Evolutionary conservation across 2,797 vertebrate genomes (phyloP), one percentile per base, ranked within the genome.

Genomic region (Argya squamiceps): DNA sequence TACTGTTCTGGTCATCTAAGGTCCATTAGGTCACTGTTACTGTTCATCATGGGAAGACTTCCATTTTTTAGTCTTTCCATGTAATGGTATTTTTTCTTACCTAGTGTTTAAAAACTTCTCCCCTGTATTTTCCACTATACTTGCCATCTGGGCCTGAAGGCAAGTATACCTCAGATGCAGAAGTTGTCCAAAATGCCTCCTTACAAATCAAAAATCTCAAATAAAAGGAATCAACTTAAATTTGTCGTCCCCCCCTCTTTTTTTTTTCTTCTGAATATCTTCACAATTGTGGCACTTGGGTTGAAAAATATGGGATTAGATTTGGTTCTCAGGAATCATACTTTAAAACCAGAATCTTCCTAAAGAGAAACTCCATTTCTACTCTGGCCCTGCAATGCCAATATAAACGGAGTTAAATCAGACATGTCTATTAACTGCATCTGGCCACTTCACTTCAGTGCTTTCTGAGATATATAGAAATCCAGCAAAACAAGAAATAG

Each of bases 371-470:
- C 36, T 46, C 1, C 12, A 47, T 88, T 71, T 83, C 58, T 93
- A 34, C 11, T 79, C 41, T 46, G 71, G 20, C 24, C 46, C 36
- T 67, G 50, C 16, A 76, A 76, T 16, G 10, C 16, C 36, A 71
- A 32, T 30, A 26, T 19, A 80, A 67, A 69, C 10, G 3, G 47
- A 67, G 12, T 84, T 92, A 34, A 74, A 3, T 46, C n/a, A 56
- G 52, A 68, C 8, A 29, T 0, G 0, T 3, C 0, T 32, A 67
- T 19, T 29, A 44, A 21, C 64, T 77, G 21, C 3, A 2, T 22
- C 46, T 43, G 49, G 41, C 11, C 26, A 60, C 41, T 64, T 81
- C 58, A 67, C 1, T 89, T 67, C 71, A 53, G 24, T 29, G 53
- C 49, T 83, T 83, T 70, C 8, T 73, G 36, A 50, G 34, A 36